Percentiles rank a stretch among this genome's conserved stretches.
phyloP scores from a whole-genome alignment of 2,888 invertebrate species.

The Trissolcus brochymenae region DNA sequence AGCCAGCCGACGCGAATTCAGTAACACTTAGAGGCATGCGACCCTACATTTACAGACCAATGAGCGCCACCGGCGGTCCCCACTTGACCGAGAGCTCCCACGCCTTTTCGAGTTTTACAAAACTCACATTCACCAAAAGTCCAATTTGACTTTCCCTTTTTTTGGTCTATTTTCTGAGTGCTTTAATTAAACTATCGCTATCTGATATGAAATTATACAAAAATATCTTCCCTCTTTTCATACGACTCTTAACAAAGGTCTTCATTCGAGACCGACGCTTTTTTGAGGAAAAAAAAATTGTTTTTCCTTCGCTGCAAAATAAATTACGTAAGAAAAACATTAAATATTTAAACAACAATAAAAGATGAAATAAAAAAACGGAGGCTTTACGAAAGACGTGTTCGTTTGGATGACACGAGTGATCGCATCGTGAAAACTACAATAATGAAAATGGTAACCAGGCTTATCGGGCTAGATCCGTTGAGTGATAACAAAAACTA shows the following conservation, averaged over 20 bases:
- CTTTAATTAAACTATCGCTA: neutral
- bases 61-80: conserved; percentile 30
- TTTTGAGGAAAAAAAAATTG: no score
- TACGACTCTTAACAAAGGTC: no score
- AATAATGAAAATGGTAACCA: neutral
- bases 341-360: no score
- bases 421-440: neutral
- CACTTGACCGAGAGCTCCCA: conserved; percentile 38
- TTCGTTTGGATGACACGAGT: no score
- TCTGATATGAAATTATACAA: neutral
- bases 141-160: neutral
- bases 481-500: neutral
- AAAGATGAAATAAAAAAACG: no score
- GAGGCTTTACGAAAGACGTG: no score
- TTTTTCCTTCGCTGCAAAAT: no score
- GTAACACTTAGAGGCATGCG: conserved; percentile 37
- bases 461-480: neutral
- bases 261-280: no score
- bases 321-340: no score
- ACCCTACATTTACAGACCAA: conserved; percentile 49
- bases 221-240: no score
- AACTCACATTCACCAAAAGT: neutral
- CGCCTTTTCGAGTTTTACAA: conserved; percentile 38
- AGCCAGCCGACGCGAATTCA: conserved; percentile 35
- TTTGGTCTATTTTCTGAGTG: neutral